These are phyloP conservation scores for Nerophis ophidion DNA, from an alignment of 2,113 vertebrate species.

Conservation along the genomic window DNA sequence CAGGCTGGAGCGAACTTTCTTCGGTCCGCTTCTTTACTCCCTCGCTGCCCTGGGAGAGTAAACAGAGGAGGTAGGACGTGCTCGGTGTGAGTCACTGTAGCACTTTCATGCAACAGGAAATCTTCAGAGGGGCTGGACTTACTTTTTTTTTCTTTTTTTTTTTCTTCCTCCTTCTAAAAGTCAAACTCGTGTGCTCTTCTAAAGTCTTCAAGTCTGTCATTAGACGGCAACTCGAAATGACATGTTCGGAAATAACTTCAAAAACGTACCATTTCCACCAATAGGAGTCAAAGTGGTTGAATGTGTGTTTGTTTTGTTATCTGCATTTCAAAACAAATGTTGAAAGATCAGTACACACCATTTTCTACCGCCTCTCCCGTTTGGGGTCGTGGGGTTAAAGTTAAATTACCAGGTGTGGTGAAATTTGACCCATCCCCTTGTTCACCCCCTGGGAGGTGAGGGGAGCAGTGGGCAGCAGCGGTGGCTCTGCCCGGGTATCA, in stretches of 20 bases:
- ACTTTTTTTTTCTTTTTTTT: conserved; percentile 8
- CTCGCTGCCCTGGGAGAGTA: conserved; percentile 26
- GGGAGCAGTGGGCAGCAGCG: no score
- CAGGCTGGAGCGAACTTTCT: conserved; percentile 1
- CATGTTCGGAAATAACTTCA: conserved; percentile 39
- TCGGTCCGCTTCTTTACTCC: conserved; percentile 34
- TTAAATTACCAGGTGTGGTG: no score
- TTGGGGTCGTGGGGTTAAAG: no score
- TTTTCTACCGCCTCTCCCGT: no score
- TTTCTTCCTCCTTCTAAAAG: conserved; percentile 11
- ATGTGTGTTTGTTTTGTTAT: background rate
- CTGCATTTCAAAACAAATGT: no score
- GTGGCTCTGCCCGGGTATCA: no score
- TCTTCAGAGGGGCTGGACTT: conserved; percentile 64
- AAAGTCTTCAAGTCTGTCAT: conserved; percentile 51
- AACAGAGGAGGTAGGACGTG: conserved; percentile 42
- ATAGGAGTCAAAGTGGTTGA: background rate
- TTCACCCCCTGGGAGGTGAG: no score
- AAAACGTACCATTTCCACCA: background rate
- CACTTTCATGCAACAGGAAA: conserved; percentile 62
- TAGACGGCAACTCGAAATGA: conserved; percentile 53
- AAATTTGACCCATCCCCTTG: no score
- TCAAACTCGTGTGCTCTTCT: conserved; percentile 29
- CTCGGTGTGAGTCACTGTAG: conserved; percentile 52
- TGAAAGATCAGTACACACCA: no score